Percentiles rank a stretch among this genome's conserved stretches.
Evolutionary conservation across 2,113 vertebrate genomes (phyloP).

Genomic region (Electrona antarctica): DNA sequence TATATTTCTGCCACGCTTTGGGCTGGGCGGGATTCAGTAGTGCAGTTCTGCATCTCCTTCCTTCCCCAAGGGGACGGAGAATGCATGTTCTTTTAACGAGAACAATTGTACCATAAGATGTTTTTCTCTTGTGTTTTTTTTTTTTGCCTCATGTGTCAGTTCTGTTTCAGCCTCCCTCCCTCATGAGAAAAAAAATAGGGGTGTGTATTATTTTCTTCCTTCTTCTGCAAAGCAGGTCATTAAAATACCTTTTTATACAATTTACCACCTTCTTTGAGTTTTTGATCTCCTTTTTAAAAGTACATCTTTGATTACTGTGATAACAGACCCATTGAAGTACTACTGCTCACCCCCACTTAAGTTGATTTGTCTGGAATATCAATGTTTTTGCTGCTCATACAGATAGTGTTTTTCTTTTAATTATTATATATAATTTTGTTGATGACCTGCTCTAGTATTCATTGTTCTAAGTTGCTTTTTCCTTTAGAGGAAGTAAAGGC

Average conservation of each 20-base stretch:
- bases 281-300: conserved; percentile 47
- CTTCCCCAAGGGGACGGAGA: conserved; percentile 44
- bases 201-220: conserved; percentile 36
- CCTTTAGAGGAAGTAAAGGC: conserved; percentile 35
- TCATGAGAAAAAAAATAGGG: conserved; percentile 49
- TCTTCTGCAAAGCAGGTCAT: conserved; percentile 73
- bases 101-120: conserved; percentile 70
- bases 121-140: conserved; percentile 41
- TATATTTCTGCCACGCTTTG: conserved; percentile 77
- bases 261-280: conserved; percentile 44
- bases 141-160: conserved; percentile 51
- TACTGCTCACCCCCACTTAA: conserved; percentile 54
- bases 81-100: conserved; percentile 71
- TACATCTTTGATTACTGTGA: conserved; percentile 60
- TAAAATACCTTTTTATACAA: conserved; percentile 72
- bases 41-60: conserved; percentile 61
- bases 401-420: conserved; percentile 44
- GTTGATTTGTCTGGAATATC: conserved; percentile 58
- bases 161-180: conserved; percentile 54
- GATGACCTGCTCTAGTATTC: conserved; percentile 59
- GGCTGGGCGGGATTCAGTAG: conserved; percentile 66
- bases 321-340: conserved; percentile 51
- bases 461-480: conserved; percentile 37
- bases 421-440: conserved; percentile 4
- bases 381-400: conserved; percentile 67